phyloP scores from a whole-genome alignment of 2,113 vertebrate genomes.

The Rhea pennata region DNA sequence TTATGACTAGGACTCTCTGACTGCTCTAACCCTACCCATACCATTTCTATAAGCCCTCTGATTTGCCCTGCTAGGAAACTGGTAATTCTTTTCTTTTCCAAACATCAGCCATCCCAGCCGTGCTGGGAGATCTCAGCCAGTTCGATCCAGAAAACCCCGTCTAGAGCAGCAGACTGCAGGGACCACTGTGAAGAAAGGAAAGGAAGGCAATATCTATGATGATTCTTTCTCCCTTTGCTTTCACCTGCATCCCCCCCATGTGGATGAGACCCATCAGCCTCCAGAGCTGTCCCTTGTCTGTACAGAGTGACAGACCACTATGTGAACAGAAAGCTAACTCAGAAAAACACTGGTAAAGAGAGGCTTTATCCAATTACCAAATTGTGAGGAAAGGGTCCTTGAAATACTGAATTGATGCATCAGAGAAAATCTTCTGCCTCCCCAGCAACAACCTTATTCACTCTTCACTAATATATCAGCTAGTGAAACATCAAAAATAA shows the following conservation, averaged over 20 bases:
- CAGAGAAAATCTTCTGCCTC: neutral
- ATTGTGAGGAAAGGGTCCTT: neutral
- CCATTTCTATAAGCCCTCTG: neutral
- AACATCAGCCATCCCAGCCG: neutral
- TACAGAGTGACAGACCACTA: neutral
- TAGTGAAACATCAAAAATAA: neutral
- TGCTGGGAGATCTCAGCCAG: neutral
- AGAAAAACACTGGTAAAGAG: neutral
- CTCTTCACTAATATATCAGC: neutral
- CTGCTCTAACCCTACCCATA: neutral
- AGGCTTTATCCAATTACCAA: neutral
- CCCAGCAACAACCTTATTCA: neutral
- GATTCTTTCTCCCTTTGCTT: neutral
- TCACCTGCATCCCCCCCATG: rapidly evolving
- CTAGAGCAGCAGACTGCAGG: neutral
- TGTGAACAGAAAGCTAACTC: neutral
- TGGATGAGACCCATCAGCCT: neutral
- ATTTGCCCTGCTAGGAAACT: neutral
- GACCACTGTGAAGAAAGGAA: neutral
- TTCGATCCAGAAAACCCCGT: rapidly evolving
- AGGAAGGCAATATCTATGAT: neutral
- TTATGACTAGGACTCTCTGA: neutral
- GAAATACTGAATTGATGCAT: neutral
- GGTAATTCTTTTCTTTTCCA: neutral
- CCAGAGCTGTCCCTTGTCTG: neutral